These are phyloP conservation scores for Apomyelois bistriatella DNA, from an alignment of 2,888 invertebrate species.

Conservation along the genomic window DNA sequence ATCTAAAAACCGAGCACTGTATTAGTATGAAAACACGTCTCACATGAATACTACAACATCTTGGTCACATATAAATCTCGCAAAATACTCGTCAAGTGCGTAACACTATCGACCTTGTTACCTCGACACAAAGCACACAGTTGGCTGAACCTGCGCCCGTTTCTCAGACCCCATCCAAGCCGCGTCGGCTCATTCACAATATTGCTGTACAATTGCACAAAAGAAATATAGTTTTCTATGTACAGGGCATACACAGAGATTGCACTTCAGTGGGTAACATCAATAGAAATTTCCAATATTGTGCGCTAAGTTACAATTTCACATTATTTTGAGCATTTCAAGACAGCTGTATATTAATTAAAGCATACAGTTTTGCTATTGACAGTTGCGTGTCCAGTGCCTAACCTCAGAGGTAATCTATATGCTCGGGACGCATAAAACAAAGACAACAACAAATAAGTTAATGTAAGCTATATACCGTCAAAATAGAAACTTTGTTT, in stretches of 20 bases:
- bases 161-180: slow-evolving; percentile 12
- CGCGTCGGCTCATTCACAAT: slow-evolving; percentile 47
- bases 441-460: slow-evolving; percentile 76
- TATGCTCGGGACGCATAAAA: slow-evolving; percentile 50
- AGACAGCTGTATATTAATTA: slow-evolving; percentile 71
- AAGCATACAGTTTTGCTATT: slow-evolving; percentile 78
- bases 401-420: slow-evolving; percentile 43
- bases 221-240: slow-evolving; percentile 57
- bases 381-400: slow-evolving; percentile 52
- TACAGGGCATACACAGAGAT: slow-evolving; percentile 69
- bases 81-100: slow-evolving; percentile 15
- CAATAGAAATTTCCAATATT: slow-evolving; percentile 63
- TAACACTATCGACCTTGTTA: neutral
- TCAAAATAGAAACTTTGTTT: slow-evolving; percentile 75
- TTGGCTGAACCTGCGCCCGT: slow-evolving; percentile 18
- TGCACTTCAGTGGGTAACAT: slow-evolving; percentile 70
- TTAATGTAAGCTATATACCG: slow-evolving; percentile 72
- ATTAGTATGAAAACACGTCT: slow-evolving; percentile 8
- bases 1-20: slow-evolving; percentile 24
- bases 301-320: slow-evolving; percentile 78
- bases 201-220: slow-evolving; percentile 67
- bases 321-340: slow-evolving; percentile 75
- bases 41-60: slow-evolving; percentile 9
- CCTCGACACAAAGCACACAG: slow-evolving; percentile 17
- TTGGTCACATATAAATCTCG: neutral